Conservation (phyloP, 2,113 vertebrate species). For the Sebastes schlegelii region DNA sequence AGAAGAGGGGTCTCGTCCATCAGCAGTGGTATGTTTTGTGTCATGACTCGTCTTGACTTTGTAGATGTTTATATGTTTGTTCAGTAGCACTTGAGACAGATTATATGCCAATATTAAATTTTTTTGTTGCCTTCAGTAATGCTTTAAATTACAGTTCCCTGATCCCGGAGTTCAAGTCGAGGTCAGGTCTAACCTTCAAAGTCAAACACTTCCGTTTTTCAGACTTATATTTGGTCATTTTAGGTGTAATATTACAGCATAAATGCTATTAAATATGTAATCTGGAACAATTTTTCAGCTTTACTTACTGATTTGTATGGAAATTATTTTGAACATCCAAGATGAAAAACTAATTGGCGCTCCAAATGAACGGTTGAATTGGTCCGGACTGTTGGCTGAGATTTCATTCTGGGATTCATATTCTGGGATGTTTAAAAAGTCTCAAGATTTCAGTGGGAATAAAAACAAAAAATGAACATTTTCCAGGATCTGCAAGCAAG, state of each 20-base stretch:
- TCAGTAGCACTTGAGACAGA: conserved; percentile 69
- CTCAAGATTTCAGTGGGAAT: neutral
- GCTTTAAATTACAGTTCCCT: conserved; percentile 35
- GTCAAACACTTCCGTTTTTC: neutral
- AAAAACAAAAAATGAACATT: neutral
- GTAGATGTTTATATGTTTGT: conserved; percentile 63
- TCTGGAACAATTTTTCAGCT: neutral
- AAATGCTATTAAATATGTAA: neutral
- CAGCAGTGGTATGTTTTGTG: conserved; percentile 42
- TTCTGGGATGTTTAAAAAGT: neutral
- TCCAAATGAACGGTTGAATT: neutral
- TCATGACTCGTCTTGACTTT: conserved; percentile 45
- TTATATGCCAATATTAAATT: conserved; percentile 67
- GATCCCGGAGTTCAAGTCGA: conserved; percentile 6
- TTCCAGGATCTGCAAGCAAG: neutral
- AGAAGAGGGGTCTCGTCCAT: conserved; percentile 6
- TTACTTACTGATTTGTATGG: neutral
- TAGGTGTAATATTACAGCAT: neutral
- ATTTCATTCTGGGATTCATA: neutral
- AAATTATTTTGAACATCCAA: neutral
- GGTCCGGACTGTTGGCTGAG: neutral
- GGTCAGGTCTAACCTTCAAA: neutral
- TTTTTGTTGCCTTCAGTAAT: conserved; percentile 45
- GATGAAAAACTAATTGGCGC: neutral
- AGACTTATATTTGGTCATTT: neutral